Conservation (phyloP, 2,888 invertebrate genomes). For the Heliconius ethilla region DNA sequence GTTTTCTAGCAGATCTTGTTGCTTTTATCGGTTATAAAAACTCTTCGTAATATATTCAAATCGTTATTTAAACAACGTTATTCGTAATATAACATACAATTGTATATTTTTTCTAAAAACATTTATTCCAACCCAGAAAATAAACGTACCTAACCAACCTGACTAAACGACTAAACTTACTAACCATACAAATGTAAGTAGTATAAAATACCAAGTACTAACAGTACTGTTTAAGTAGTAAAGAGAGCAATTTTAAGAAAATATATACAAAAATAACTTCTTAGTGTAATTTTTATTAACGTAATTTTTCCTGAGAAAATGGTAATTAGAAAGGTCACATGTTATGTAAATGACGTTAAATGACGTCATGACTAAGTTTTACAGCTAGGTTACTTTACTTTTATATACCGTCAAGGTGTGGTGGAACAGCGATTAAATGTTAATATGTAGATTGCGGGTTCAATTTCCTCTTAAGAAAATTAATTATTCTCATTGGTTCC, state of each 20-base stretch:
- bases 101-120: too few relatives aligned
- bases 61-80: too few relatives aligned
- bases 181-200: neutral
- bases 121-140: too few relatives aligned
- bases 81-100: too few relatives aligned
- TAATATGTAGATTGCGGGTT: neutral
- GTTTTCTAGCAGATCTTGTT: too few relatives aligned
- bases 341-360: slow-evolving; percentile 15
- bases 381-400: neutral
- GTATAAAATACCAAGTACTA: neutral
- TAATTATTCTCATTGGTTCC: neutral
- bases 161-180: too few relatives aligned
- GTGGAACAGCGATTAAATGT: neutral
- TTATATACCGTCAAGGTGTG: neutral
- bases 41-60: too few relatives aligned
- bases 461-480: neutral
- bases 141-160: too few relatives aligned
- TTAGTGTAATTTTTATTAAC: neutral
- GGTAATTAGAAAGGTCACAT: slow-evolving; percentile 10
- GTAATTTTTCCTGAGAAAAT: slow-evolving; percentile 1
- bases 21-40: too few relatives aligned
- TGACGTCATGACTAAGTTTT: slow-evolving; percentile 18
- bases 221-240: neutral
- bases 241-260: neutral
- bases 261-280: neutral